Evolutionary conservation across 1,140 invertebrate species (phyloP), one percentile per base, ranked within the genome.

Genomic region (Daktulosphaira vitifoliae): DNA sequence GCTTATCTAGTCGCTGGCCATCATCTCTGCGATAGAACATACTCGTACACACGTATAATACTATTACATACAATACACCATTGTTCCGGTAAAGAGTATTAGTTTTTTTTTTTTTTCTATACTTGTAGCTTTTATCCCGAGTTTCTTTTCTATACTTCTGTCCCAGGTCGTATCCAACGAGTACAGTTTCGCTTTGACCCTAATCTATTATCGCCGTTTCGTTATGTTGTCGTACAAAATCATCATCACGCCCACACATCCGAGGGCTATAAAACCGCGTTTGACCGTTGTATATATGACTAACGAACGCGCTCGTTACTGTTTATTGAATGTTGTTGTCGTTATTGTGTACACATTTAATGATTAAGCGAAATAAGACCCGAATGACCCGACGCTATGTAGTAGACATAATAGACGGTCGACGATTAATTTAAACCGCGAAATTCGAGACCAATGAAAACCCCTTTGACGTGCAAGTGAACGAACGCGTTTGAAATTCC

Each of bases 141-240:
- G 26, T 20, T 29, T 52, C 18, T 37, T 54, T 22, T 54, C 25
- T 18, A 20, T 59, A 20, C 38, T 44, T 16, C 6, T 26, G 22
- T 26, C 22, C 42, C 20, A 33, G 29, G 11, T 33, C 5, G 11
- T 33, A 33, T 33, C 11, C 5, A 6, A 23, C 16, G 16, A 11
- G 29, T 33, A 33, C 29, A 11, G 53, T 20, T 62, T 48, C 25
- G 25, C 56, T 23, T 62, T 44, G 54, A 59, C 54, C 54, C 54
- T 59, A 62, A 62, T 62, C 56, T 59, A 59, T 59, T 59, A 59
- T 59, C 56, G 42, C 42, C 26, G 42, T 62, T 39, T 42, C 42
- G 54, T 44, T 26, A 39, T 62, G 8, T 26, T 62, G 29, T 33
- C 29, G n/a, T 29, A 33, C 42, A 48, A 46, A 48, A 48, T 25